Percentiles rank a stretch among this genome's conserved stretches.
phyloP scores from a whole-genome alignment of 1,140 invertebrate genomes.

The Pantala flavescens region DNA sequence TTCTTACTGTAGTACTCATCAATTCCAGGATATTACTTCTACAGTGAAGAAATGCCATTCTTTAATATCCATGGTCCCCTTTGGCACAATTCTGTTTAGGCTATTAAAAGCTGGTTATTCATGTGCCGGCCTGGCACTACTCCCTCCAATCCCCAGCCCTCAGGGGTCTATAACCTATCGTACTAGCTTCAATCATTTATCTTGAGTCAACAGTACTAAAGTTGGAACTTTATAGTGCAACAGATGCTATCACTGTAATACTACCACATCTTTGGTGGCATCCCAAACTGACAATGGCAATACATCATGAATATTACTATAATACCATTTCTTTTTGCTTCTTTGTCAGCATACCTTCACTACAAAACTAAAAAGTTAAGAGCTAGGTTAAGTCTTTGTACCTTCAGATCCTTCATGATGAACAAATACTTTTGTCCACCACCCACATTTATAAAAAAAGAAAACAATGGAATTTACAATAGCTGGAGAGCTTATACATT shows the following conservation, averaged over 20 bases:
- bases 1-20: not conserved
- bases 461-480: no score
- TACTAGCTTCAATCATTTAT: not conserved
- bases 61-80: not conserved
- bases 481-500: no score
- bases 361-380: not conserved
- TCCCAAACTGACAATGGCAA: not conserved
- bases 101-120: not conserved
- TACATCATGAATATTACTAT: not conserved
- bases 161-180: not conserved
- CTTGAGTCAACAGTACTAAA: not conserved
- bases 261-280: not conserved
- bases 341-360: not conserved
- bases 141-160: not conserved
- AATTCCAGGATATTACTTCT: not conserved
- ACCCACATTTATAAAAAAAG: not conserved
- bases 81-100: slow-evolving; percentile 3
- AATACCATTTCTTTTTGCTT: not conserved
- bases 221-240: not conserved
- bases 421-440: not conserved
- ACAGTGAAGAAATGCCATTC: not conserved
- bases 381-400: not conserved
- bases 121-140: no score
- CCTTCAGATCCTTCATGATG: not conserved
- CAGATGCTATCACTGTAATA: not conserved